These are phyloP conservation scores for Macaca nemestrina DNA, from an alignment of 2,113 vertebrate species.

Conservation along the genomic window DNA sequence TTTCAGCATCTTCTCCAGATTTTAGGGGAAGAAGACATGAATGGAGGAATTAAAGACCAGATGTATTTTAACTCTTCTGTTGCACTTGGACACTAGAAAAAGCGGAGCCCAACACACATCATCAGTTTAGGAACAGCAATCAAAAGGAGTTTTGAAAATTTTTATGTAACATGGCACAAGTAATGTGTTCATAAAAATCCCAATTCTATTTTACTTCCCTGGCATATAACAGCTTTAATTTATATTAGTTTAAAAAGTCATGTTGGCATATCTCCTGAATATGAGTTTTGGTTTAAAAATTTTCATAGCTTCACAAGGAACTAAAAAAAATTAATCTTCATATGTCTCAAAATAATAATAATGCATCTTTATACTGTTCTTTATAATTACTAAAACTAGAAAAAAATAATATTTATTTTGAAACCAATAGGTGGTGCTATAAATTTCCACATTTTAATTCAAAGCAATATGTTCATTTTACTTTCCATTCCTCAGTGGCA, in stretches of 20 bases:
- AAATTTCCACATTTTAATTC: slow-evolving; percentile 71
- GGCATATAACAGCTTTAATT: neutral
- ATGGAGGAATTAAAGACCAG: neutral
- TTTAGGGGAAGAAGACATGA: neutral
- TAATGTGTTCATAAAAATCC: neutral
- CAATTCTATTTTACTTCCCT: neutral
- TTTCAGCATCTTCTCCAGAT: neutral
- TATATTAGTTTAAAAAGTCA: neutral
- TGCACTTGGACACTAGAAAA: neutral
- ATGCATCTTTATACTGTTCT: neutral
- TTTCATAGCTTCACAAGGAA: slow-evolving; percentile 26
- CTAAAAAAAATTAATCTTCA: neutral
- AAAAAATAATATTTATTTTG: slow-evolving; percentile 62
- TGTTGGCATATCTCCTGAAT: neutral
- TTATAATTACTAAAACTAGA: slow-evolving; percentile 38
- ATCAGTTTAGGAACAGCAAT: neutral
- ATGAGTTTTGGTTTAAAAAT: slow-evolving; percentile 24
- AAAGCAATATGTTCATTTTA: slow-evolving; percentile 45
- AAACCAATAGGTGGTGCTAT: slow-evolving; percentile 81
- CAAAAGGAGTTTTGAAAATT: neutral
- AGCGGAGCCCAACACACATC: neutral
- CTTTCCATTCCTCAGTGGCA: slow-evolving; percentile 10
- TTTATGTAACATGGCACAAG: neutral
- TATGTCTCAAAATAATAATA: slow-evolving; percentile 29
- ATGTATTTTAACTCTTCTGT: neutral